Percentiles rank a stretch among this genome's conserved stretches.
Evolutionary conservation across 2,888 invertebrate species (phyloP).

Genomic region (Nomada goodeniana): DNA sequence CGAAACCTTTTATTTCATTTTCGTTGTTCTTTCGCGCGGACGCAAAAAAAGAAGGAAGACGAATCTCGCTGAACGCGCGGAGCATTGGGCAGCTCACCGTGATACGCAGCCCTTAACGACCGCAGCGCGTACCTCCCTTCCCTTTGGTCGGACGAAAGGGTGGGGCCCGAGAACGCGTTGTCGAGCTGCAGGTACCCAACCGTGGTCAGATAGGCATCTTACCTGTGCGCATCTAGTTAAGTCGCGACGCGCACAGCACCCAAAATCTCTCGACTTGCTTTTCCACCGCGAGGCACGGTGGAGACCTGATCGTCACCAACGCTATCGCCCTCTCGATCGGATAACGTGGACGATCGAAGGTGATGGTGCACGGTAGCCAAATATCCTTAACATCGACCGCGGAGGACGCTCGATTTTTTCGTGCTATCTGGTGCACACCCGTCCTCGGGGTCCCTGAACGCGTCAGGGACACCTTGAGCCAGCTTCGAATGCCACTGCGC

Average conservation of each 20-base stretch:
- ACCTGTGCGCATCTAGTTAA: constrained; percentile 67
- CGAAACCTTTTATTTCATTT: constrained; percentile 2
- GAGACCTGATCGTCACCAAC: constrained; percentile 42
- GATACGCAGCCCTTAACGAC: constrained; percentile 34
- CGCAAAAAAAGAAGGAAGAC: constrained; percentile 19
- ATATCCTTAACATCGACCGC: constrained; percentile 58
- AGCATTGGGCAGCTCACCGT: constrained; percentile 6
- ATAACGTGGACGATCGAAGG: constrained; percentile 65
- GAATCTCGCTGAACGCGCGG: constrained; percentile 36
- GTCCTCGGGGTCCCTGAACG: constrained; percentile 52
- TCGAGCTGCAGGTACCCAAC: constrained; percentile 47
- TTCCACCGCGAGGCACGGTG: constrained; percentile 47
- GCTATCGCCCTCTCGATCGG: constrained; percentile 42
- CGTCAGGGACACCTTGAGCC: constrained; percentile 28
- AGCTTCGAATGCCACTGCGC: neutral
- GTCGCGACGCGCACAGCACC: constrained; percentile 48
- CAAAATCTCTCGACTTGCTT: constrained; percentile 2
- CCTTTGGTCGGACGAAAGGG: constrained; percentile 2
- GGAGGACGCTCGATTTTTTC: constrained; percentile 30
- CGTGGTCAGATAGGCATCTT: constrained; percentile 64
- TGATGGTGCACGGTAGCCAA: constrained; percentile 72
- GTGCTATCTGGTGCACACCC: constrained; percentile 14
- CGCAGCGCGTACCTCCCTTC: neutral
- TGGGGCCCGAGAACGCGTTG: constrained; percentile 35
- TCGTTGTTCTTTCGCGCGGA: constrained; percentile 9